Evolutionary conservation across 1,140 invertebrate genomes (phyloP).

Genomic region (Steinernema feltiae): DNA sequence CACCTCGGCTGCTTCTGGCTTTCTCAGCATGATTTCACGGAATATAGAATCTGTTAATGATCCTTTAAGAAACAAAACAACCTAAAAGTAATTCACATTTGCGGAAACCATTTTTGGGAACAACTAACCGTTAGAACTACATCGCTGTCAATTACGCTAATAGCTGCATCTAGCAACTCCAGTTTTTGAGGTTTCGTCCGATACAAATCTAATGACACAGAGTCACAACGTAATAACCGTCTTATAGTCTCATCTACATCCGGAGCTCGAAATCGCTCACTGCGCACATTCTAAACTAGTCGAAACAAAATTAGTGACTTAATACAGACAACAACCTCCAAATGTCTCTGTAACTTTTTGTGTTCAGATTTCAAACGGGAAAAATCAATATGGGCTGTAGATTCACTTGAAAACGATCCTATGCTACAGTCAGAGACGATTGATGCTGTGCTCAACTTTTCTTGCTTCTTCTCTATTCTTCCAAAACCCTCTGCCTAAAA

Average conservation of each 20-base stretch:
- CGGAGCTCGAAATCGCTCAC: not conserved
- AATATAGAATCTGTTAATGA: not conserved
- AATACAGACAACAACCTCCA: not conserved
- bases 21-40: not conserved
- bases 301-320: not conserved
- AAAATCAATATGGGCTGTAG: not conserved
- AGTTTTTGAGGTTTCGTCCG: not conserved
- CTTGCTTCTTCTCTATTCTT: not conserved
- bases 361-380: not conserved
- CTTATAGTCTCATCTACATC: not conserved
- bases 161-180: not conserved
- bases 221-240: not conserved
- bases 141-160: not conserved
- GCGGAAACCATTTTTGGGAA: not conserved
- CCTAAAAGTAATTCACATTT: not conserved
- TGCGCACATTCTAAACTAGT: not conserved
- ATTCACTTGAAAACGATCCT: not conserved
- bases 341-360: not conserved
- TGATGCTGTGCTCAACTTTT: not conserved
- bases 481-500: not conserved
- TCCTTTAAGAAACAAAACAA: not conserved
- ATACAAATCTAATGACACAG: not conserved
- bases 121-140: not conserved
- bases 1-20: not conserved
- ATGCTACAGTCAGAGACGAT: not conserved